A percentile compares a stretch with the other conserved stretches of the same genome.
Evolutionary conservation across 2,888 invertebrate genomes (phyloP).

Genomic region (Tachystola acroxantha): DNA sequence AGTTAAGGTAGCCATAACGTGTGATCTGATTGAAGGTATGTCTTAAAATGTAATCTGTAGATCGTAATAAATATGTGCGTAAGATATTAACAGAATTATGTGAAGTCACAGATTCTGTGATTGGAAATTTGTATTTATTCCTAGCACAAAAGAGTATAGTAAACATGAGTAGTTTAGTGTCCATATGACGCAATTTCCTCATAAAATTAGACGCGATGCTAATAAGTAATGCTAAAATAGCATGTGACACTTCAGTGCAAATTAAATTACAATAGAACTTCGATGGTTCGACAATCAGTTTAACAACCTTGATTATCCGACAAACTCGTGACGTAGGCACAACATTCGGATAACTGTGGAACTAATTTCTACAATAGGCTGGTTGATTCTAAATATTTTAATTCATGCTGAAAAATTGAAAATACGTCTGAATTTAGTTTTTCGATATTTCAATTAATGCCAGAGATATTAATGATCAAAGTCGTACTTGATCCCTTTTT

Average conservation of each 20-base stretch:
- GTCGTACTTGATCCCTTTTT: too few species aligned
- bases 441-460: too few species aligned
- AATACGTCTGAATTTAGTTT: too few species aligned
- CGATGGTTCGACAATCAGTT: conserved; percentile 1
- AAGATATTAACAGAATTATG: conserved; percentile 10
- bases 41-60: conserved; percentile 6
- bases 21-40: conserved; percentile 4
- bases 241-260: conserved; percentile 3
- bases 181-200: conserved; percentile 8
- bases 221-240: conserved; percentile 3
- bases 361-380: too few species aligned
- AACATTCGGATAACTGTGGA: too few species aligned
- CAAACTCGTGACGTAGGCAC: too few species aligned
- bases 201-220: conserved; percentile 3
- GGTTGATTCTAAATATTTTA: too few species aligned
- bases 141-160: background rate
- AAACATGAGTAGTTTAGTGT: conserved; percentile 3
- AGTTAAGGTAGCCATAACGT: conserved; percentile 12
- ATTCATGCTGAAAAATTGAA: too few species aligned
- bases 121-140: conserved; percentile 6
- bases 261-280: background rate
- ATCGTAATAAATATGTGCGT: background rate
- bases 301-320: background rate
- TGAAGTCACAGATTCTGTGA: conserved; percentile 9
- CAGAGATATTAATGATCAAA: too few species aligned